Evolutionary conservation across 2,113 vertebrate species (phyloP), one percentile per base, ranked within the genome.

Genomic region (Tichodroma muraria): DNA sequence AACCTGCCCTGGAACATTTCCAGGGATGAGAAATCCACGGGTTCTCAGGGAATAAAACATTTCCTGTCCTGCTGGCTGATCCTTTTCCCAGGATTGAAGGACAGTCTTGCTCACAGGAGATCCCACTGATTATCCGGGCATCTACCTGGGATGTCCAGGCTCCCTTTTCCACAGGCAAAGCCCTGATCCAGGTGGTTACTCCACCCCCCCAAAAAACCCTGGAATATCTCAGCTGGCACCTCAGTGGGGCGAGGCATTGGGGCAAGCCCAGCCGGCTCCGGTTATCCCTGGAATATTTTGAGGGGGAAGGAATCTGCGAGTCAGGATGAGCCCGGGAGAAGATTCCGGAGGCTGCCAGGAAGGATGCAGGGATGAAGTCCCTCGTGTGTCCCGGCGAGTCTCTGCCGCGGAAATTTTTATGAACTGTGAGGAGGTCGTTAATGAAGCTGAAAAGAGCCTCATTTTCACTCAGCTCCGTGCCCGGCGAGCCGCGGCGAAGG

Each of bases 401-500:
- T n/a, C n/a, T n/a, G n/a, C n/a, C n/a, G n/a, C n/a, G 35, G 94
- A 37, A 42, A 37, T n/a, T 89, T 44, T 79, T 25, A 88, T 71
- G 90, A 79, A 35, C 90, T 63, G 15, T 69, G 28, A 75, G 81
- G 6, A 23, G 80, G 22, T 45, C 38, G 65, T 63, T 87, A 93
- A 91, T 72, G 88, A 60, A 31, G 75, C 93, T 61, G 83, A 90
- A 72, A 91, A 94, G 63, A 28, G 11, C 52, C 90, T 82, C 94
- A 61, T 90, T 85, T 76, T 60, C 93, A 16, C 79, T 71, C 31
- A 1, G 49, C 33, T 60, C 85, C 22, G 61, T 16, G 82, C 15
- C 81, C 5, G 6, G 20, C 2, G 35, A 93, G 90, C 88, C 27
- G 1, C 8, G 47, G 33, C 6, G 6, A 9, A 68, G 85, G 66